These are phyloP conservation scores for Archips crataeganus DNA, from an alignment of 2,888 invertebrate genomes.

Conservation along the genomic window DNA sequence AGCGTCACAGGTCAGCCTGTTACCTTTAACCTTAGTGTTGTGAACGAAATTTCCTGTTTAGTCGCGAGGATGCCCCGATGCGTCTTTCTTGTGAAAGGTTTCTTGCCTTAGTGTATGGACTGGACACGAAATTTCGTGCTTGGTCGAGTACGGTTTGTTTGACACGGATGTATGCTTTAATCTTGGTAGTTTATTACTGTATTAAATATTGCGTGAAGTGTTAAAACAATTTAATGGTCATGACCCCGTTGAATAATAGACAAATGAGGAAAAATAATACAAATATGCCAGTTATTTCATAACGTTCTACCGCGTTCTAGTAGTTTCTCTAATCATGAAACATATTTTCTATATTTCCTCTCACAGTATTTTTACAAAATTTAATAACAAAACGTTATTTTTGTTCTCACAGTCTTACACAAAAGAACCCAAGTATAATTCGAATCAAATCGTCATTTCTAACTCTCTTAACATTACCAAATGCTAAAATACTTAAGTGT, in stretches of 20 bases:
- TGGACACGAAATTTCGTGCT: conserved; percentile 13
- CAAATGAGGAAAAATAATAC: too few relatives aligned
- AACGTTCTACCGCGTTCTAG: too few relatives aligned
- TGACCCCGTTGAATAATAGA: background rate
- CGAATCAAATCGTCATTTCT: background rate
- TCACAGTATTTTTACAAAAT: background rate
- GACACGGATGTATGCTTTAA: background rate
- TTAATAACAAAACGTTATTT: background rate
- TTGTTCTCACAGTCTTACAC: background rate
- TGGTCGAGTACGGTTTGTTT: background rate
- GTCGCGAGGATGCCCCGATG: background rate
- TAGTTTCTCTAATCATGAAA: too few relatives aligned
- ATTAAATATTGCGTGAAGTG: background rate
- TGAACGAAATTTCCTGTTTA: conserved; percentile 2
- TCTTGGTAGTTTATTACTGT: background rate
- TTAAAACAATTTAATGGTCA: background rate
- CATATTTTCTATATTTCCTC: too few relatives aligned
- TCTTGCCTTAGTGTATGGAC: conserved; percentile 8
- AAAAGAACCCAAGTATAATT: background rate
- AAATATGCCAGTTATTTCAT: too few relatives aligned
- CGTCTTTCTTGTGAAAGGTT: conserved; percentile 6
- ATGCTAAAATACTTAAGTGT: conserved; percentile 27
- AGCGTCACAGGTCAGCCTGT: conserved; percentile 81
- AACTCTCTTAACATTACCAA: background rate
- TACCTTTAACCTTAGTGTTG: conserved; percentile 48